Conservation (phyloP, 2,888 invertebrate genomes). For the Watsonalla cultraria region DNA sequence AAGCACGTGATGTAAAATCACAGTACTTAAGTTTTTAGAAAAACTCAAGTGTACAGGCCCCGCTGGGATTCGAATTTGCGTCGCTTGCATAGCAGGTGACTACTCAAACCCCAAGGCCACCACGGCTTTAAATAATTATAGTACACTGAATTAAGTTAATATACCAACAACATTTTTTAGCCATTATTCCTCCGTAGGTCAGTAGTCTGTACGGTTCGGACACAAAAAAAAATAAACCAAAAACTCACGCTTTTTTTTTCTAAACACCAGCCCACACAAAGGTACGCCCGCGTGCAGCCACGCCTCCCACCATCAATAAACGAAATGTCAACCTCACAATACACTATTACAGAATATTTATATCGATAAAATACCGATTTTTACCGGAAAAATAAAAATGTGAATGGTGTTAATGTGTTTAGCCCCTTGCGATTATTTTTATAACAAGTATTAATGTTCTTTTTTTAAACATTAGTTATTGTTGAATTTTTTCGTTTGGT, state of each 20-base stretch:
- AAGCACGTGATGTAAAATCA: no score
- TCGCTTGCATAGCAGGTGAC: no score
- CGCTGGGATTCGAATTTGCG: no score
- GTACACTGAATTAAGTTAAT: no score
- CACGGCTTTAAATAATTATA: no score
- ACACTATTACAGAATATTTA: constrained; percentile 29
- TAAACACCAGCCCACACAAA: constrained; percentile 27
- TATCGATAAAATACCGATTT: constrained; percentile 19
- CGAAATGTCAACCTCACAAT: constrained; percentile 43
- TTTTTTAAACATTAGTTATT: neutral
- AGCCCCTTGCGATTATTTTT: neutral
- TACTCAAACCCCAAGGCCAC: no score
- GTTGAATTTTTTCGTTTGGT: constrained; percentile 8
- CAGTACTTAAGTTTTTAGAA: no score
- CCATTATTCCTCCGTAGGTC: no score
- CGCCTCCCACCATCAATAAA: constrained; percentile 57
- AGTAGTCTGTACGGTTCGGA: neutral
- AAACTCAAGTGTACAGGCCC: no score
- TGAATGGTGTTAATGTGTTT: constrained; percentile 13
- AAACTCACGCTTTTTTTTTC: constrained; percentile 24
- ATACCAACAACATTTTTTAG: no score
- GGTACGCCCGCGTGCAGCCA: constrained; percentile 40
- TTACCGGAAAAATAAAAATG: constrained; percentile 22
- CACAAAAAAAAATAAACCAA: neutral
- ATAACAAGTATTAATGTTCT: neutral